Base-by-base conservation (phyloP, 2,797 vertebrate species). In the Sebastiscus albofasciatus region DNA sequence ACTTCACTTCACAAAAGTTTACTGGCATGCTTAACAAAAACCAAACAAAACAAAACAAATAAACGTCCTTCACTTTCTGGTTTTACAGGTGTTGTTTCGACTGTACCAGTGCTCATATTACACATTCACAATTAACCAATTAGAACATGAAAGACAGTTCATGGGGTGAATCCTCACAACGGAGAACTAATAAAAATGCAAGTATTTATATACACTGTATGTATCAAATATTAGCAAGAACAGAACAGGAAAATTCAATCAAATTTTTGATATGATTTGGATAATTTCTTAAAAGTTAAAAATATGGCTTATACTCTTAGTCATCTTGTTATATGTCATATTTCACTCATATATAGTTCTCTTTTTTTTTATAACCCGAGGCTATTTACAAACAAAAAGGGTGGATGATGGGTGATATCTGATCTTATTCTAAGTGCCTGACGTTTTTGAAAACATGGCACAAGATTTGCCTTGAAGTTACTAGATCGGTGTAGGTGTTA, bases 291-390 rank as follows among this genome's bases (percentile, higher is more conserved):
- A 86, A 92, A 94, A 92, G 93, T 92, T 95, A 95, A 95, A 96
- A 96, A 95, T 96, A 96, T 96, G 96, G 96, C 96, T 96, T 96
- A 94, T 96, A 95, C 94, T 96, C 94, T 93, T 95, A 85, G 82
- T 94, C 77, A 87, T 93, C 90, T 92, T 91, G 80, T 92, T 92
- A 92, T 93, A 90, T 75, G 83, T 92, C 85, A 89, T 94, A 93
- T 90, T 84, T 92, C 79, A 89, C 85, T 93, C 83, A 72, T 88
- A 90, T 88, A 92, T 91, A 92, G 6, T 85, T 90, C 33, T 90
- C 27, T 90, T 78, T 85, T 88, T 88, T 67, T 77, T 65, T 54
- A 87, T 88, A 88, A 89, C 87, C 77, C 72, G 81, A 94, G 87
- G 86, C 91, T 96, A 96, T 96, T 95, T 96, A 96, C 95, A 96